Evolutionary conservation across 2,797 vertebrate genomes (phyloP).

Genomic region (Coreius guichenoti): DNA sequence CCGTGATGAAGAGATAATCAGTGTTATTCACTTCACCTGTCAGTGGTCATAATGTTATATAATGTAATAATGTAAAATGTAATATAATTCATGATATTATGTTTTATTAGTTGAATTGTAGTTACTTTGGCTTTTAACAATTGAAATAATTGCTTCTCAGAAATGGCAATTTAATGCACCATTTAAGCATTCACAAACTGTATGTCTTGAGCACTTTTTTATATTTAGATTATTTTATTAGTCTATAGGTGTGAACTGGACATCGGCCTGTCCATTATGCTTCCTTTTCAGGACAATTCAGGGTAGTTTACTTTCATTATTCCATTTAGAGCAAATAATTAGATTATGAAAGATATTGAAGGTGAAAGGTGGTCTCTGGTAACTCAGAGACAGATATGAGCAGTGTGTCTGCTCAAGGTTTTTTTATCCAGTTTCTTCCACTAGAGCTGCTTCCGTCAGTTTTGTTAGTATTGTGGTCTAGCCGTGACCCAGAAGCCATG

Average conservation of each 20-base stretch:
- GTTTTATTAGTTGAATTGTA: neutral
- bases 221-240: neutral
- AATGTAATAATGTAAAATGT: too few species aligned
- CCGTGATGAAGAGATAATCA: too few species aligned
- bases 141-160: neutral
- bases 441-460: neutral
- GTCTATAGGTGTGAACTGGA: neutral
- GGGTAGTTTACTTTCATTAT: conserved; percentile 6
- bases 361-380: neutral
- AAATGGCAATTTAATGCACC: neutral
- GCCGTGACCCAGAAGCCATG: neutral
- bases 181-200: neutral
- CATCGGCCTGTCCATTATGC: neutral
- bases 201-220: neutral
- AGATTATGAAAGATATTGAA: neutral
- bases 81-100: neutral
- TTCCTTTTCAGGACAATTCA: neutral
- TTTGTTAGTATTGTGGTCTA: neutral
- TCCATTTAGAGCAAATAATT: neutral
- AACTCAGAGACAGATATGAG: neutral
- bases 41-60: too few species aligned
- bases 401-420: neutral
- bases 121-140: neutral
- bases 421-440: neutral
- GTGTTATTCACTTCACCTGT: too few species aligned